Percentiles rank a stretch among this genome's conserved stretches.
Evolutionary conservation across 1,140 invertebrate species (phyloP).

Genomic region (Rhopalosiphum padi): DNA sequence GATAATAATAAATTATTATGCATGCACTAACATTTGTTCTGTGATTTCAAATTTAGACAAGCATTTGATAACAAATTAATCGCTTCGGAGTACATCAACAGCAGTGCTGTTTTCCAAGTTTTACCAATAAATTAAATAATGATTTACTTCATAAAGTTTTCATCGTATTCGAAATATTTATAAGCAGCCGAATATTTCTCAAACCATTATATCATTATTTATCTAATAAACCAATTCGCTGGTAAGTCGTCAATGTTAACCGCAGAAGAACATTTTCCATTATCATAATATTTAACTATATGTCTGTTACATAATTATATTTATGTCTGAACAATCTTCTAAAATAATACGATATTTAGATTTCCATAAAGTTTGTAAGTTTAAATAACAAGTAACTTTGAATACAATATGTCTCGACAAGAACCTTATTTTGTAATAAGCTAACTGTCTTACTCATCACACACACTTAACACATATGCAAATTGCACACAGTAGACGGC

Average conservation of each 20-base stretch:
- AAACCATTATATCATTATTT: not conserved
- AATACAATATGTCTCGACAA: not conserved
- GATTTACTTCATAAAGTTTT: not conserved
- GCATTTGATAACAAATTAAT: not conserved
- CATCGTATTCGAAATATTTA: not conserved
- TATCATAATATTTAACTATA: not conserved
- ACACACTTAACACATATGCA: not conserved
- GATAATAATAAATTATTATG: not conserved
- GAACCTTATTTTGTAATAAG: not conserved
- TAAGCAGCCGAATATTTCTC: not conserved
- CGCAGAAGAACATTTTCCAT: not conserved
- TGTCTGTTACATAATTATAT: not conserved
- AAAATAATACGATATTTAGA: not conserved
- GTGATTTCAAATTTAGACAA: not conserved
- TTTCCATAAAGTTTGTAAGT: not conserved
- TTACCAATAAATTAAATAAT: not conserved
- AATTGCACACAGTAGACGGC: not conserved
- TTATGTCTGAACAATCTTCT: not conserved
- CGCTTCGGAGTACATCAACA: not conserved
- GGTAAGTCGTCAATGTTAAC: not conserved
- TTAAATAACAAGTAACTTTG: not conserved
- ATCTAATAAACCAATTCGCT: not conserved
- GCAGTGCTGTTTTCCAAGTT: not conserved
- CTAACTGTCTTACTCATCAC: not conserved
- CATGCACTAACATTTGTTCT: not conserved